Evolutionary conservation across 1,140 invertebrate genomes (phyloP), one percentile per base, ranked within the genome.

Genomic region (Lanistes nyassanus): DNA sequence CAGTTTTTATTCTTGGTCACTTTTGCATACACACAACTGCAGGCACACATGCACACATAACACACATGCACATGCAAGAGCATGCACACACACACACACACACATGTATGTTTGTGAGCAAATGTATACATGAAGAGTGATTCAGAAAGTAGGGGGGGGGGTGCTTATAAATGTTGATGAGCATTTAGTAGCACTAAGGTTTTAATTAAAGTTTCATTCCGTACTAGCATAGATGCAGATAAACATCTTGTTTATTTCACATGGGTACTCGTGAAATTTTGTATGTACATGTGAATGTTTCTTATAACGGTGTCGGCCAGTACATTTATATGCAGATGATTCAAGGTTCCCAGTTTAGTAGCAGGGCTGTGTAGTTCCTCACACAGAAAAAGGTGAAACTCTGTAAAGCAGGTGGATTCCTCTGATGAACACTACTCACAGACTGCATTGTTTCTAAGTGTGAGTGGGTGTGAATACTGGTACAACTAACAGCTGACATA

Each of bases 1-100:
- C 58, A 29, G n/a, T 62, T 31, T 62, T 31, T 62, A n/a, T 62
- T 62, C 58, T 62, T 31, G 26, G n/a, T 62, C 58, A 29, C 58
- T 62, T 31, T 62, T 31, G 9, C 62, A 64, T 36, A 11, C 13
- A 31, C 62, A 31, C 62, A 31, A 9, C 11, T 36, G 37, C 62
- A 64, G 31, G 19, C 26, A 64, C 62, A 11, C 62, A 29, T 13
- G 29, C 1, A 31, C 5, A 21, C 62, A 11, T 13, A n/a, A 11
- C 29, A 11, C 62, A 34, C 13, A 21, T 21, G 29, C n/a, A 26
- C 62, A 34, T 36, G 29, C 62, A 64, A 0, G 37, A 29, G 6
- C 62, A 64, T 36, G 37, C 1, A 1, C 13, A 64, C 62, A 11
- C 5, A 31, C 62, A 11, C 62, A 64, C 62, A 64, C 13, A 34